phyloP scores from a whole-genome alignment of 2,797 vertebrate genomes.

The Spinibarbus caldwelli region DNA sequence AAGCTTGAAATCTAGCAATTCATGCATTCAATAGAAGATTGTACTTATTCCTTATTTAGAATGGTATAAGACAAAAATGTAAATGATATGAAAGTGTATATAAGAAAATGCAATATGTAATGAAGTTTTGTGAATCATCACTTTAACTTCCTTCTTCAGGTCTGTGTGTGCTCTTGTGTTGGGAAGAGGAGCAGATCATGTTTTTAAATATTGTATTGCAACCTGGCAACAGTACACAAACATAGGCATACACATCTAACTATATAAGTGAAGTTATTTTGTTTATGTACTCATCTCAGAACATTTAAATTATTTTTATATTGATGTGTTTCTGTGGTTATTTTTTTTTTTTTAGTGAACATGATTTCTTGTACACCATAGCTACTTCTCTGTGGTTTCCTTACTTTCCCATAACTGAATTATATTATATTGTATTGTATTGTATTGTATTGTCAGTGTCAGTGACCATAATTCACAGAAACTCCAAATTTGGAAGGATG shows the following conservation, averaged over 20 bases:
- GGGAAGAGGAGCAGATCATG: conserved; percentile 34
- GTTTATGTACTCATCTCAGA: neutral
- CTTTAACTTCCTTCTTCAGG: neutral
- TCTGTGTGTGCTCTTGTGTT: conserved; percentile 12
- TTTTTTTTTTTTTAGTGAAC: neutral
- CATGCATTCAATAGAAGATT: neutral
- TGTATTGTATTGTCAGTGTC: neutral
- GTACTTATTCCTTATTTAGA: neutral
- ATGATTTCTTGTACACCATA: neutral
- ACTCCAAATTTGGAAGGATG: too few species aligned
- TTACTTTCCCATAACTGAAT: neutral
- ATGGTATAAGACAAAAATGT: neutral
- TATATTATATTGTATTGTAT: neutral
- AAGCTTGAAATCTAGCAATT: neutral
- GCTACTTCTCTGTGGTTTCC: neutral
- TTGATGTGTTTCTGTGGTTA: neutral
- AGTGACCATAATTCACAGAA: too few species aligned
- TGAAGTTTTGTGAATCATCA: neutral
- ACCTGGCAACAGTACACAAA: conserved; percentile 55
- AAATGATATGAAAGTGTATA: neutral
- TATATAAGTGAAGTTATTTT: neutral
- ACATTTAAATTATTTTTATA: neutral
- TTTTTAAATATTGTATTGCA: conserved; percentile 54
- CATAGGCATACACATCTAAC: conserved; percentile 40
- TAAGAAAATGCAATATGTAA: neutral